These are phyloP conservation scores for Haplochromis vanheusdeni DNA, from an alignment of 2,113 vertebrate species.

Conservation along the genomic window DNA sequence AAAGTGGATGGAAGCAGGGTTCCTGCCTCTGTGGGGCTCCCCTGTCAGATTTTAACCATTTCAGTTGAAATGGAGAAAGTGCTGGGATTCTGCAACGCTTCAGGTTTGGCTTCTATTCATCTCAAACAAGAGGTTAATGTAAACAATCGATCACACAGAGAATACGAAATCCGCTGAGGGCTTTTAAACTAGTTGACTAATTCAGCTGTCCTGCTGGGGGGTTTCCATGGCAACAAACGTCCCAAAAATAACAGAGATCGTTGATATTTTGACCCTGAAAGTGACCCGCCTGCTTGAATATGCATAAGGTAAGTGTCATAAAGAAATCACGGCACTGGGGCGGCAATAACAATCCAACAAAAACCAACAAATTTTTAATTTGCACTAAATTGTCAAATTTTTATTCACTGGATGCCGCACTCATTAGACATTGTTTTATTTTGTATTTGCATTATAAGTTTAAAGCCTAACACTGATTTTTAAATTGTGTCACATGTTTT, in stretches of 20 bases:
- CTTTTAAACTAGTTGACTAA: neutral
- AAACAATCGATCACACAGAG: neutral
- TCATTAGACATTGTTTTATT: rapidly evolving
- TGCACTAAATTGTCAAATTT: neutral
- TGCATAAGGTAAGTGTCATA: neutral
- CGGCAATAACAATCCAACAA: neutral
- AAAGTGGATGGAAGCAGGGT: neutral
- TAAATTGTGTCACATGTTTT: neutral
- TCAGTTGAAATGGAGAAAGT: neutral
- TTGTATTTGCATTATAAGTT: rapidly evolving
- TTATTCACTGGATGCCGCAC: rapidly evolving
- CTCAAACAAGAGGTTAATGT: neutral
- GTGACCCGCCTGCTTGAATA: neutral
- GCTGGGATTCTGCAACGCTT: neutral
- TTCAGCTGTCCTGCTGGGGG: neutral
- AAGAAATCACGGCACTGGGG: rapidly evolving
- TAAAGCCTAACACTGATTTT: neutral
- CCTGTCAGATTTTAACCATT: neutral
- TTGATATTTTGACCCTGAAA: conserved; percentile 1
- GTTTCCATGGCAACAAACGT: conserved; percentile 45
- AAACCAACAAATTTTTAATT: rapidly evolving
- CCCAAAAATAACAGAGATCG: conserved; percentile 11
- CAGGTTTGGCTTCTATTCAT: neutral
- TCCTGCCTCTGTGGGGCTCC: neutral
- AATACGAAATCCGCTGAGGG: neutral